Evolutionary conservation across 2,797 vertebrate genomes (phyloP).

Genomic region (Ctenopoma multispine): DNA sequence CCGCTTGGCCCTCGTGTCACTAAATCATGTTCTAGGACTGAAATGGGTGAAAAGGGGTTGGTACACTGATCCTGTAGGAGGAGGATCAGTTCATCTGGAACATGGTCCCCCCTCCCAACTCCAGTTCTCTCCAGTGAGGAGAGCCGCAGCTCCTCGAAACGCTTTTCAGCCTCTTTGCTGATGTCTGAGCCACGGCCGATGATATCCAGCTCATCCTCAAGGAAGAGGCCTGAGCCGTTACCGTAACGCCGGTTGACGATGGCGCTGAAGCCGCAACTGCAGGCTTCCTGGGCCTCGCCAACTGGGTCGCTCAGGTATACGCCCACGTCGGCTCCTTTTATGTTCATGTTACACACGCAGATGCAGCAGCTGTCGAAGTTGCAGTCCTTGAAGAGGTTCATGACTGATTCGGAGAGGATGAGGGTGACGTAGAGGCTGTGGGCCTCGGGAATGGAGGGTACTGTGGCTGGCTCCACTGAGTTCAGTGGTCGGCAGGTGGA

Average conservation of each 20-base stretch:
- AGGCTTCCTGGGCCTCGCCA: constrained; percentile 91
- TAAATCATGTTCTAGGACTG: constrained; percentile 68
- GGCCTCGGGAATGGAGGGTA: constrained; percentile 96
- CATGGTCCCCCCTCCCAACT: constrained; percentile 80
- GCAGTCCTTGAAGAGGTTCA: constrained; percentile 99
- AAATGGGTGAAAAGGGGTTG: constrained; percentile 95
- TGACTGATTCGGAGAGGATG: constrained; percentile 97
- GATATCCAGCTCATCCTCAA: constrained; percentile 98
- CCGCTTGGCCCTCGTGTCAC: constrained; percentile 78
- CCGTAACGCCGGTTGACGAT: constrained; percentile 97
- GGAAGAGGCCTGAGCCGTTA: constrained; percentile 95
- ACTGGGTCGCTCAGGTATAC: constrained; percentile 97
- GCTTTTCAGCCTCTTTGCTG: constrained; percentile 93
- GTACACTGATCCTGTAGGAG: constrained; percentile 97
- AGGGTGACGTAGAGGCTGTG: constrained; percentile 99
- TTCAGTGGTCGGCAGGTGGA: constrained; percentile 96
- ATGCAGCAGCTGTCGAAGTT: constrained; percentile 99
- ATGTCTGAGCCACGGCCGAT: constrained; percentile 93
- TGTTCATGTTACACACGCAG: constrained; percentile 99
- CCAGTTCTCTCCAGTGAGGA: constrained; percentile 84
- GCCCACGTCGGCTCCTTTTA: constrained; percentile 96
- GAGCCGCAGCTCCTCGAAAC: constrained; percentile 92
- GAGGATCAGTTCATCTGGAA: constrained; percentile 93
- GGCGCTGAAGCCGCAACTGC: constrained; percentile 97
- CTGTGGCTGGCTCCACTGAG: constrained; percentile 96